Evolutionary conservation across 1,140 invertebrate genomes (phyloP).

Genomic region (Bombus huntii): DNA sequence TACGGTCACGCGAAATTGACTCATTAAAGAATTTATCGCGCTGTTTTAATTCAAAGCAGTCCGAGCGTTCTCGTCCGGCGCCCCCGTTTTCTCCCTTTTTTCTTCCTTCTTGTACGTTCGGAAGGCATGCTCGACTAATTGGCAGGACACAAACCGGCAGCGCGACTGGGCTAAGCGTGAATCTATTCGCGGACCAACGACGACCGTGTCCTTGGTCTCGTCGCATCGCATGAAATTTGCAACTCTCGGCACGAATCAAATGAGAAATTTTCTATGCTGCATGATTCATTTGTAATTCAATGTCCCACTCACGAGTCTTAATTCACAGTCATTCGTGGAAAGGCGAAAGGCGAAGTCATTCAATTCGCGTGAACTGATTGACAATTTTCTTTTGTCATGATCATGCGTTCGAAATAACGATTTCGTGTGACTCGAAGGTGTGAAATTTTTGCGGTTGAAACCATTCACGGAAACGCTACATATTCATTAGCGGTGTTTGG

Average conservation of each 20-base stretch:
- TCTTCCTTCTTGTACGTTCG: neutral
- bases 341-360: neutral
- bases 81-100: constrained; percentile 10
- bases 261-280: neutral
- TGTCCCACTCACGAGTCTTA: neutral
- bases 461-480: constrained; percentile 49
- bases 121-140: constrained; percentile 61
- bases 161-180: constrained; percentile 45
- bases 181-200: constrained; percentile 51
- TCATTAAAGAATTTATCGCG: constrained; percentile 56
- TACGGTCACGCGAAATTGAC: constrained; percentile 49
- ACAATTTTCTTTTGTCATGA: neutral
- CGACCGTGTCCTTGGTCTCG: constrained; percentile 25
- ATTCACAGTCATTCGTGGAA: neutral
- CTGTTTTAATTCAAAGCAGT: constrained; percentile 47
- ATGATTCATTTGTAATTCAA: neutral
- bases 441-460: neutral
- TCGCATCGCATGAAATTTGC: neutral
- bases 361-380: constrained; percentile 18
- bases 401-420: neutral
- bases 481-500: constrained; percentile 44
- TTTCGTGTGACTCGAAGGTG: neutral
- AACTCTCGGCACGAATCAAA: neutral
- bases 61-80: neutral
- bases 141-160: constrained; percentile 47